Base-by-base conservation (phyloP, 2,888 invertebrate genomes). In the Caenorhabditis sp. region DNA sequence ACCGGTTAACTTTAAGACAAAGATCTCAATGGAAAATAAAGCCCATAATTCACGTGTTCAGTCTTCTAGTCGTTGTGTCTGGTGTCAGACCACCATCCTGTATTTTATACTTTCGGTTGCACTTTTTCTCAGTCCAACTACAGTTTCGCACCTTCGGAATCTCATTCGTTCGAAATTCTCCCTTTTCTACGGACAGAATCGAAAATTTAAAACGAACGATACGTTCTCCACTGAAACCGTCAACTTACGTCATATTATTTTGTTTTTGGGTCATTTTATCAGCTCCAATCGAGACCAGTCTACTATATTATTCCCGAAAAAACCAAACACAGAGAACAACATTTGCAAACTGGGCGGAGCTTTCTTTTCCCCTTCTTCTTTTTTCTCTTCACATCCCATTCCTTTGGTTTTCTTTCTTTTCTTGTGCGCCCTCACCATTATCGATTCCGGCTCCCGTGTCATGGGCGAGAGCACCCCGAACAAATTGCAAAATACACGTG, bases 41-140 rank as follows among this genome's bases (percentile, higher is more conserved):
- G 26, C 6, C 24, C 8, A 22, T 38, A 6, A 24, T 41, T 44
- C 47, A 49, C 59, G 35, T 72, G 49, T 59, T 59, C 24, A 59
- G 31, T 31, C 58, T 54, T 56, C 16, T 35, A 44, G 26, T 56
- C 61, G 24, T 26, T 24, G 35, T 51, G 61, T 54, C 26, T 31
- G 64, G 38, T n/a, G n/a, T 74, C 74, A 74, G 74, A 41, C 64
- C 74, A 74, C 56, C 56, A n/a, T 24, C 28, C n/a, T 38, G 12
- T 38, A 12, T 38, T 38, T 38, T 38, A 19, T 4, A 51, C 38
- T 31, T 28, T 44, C 1, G 35, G 22, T n/a, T 73, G 73, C 22
- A 58, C 73, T 49, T 51, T 61, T 74, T 74, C 58, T 70, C 56
- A 69, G 8, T 10, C 14, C 69, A 41, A 19, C 19, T n/a, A n/a